These are phyloP conservation scores for Cyrtodaria siliqua DNA, from an alignment of 2,888 invertebrate species.

Conservation along the genomic window DNA sequence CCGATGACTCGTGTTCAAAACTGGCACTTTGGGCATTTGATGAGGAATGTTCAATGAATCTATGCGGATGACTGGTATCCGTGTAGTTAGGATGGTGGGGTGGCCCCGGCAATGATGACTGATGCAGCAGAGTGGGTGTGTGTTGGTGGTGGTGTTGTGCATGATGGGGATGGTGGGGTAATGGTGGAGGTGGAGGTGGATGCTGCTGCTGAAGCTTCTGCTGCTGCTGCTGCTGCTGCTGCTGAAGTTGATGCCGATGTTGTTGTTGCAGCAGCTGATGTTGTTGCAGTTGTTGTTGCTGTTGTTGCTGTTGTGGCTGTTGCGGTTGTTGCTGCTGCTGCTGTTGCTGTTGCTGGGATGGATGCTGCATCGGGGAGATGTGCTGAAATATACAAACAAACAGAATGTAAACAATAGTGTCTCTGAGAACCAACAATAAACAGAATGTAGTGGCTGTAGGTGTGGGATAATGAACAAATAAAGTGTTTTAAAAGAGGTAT, in stretches of 20 bases:
- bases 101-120: slow-evolving; percentile 15
- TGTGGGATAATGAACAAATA: no score
- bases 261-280: no score
- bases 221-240: slow-evolving; percentile 3
- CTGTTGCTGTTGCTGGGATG: no score
- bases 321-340: no score
- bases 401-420: no score
- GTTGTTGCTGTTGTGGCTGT: no score
- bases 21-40: slow-evolving; percentile 65
- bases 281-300: no score
- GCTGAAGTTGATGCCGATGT: slow-evolving; percentile 9
- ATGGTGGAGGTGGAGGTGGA: slow-evolving; percentile 2
- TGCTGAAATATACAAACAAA: slow-evolving; percentile 8
- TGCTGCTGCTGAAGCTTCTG: slow-evolving; percentile 15
- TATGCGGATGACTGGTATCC: slow-evolving; percentile 46
- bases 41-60: slow-evolving; percentile 58
- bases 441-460: no score
- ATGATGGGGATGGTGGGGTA: slow-evolving; percentile 10
- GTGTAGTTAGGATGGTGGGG: slow-evolving; percentile 46
- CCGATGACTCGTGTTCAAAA: slow-evolving; percentile 77
- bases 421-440: no score
- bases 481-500: no score
- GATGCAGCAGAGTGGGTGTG: slow-evolving; percentile 30
- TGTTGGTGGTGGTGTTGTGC: slow-evolving; percentile 28
- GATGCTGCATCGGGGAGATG: slow-evolving; percentile 10